These are phyloP conservation scores for Dione juno DNA, from an alignment of 2,888 invertebrate species.

Conservation along the genomic window DNA sequence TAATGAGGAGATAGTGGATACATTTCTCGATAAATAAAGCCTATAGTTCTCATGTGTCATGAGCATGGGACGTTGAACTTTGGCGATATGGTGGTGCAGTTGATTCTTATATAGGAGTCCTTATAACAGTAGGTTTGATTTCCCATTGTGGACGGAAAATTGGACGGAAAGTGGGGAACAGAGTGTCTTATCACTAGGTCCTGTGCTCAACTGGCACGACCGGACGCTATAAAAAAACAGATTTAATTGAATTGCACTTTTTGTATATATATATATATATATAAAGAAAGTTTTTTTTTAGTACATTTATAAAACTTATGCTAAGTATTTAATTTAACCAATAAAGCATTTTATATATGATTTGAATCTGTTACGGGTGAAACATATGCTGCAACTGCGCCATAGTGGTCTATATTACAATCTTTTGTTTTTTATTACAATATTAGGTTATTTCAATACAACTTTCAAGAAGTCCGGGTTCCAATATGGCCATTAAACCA, in stretches of 20 bases:
- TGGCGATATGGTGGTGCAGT: not conserved
- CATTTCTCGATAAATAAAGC: constrained; percentile 56
- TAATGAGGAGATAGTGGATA: constrained; percentile 61
- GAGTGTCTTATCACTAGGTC: no score
- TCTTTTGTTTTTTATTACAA: not conserved
- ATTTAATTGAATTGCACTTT: no score
- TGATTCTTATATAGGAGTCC: not conserved
- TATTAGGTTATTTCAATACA: not conserved
- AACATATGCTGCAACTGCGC: not conserved
- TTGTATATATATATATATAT: no score
- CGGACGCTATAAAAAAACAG: no score
- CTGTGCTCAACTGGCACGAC: no score
- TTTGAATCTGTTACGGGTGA: not conserved
- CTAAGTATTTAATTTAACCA: no score
- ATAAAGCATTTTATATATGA: no score
- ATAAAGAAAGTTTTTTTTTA: no score
- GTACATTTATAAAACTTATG: no score
- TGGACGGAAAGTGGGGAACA: no score
- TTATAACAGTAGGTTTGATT: not conserved
- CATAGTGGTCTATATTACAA: not conserved
- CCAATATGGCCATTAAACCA: not conserved
- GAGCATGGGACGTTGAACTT: constrained; percentile 32
- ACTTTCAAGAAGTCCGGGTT: constrained; percentile 13
- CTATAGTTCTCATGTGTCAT: constrained; percentile 58
- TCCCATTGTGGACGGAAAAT: no score